Evolutionary conservation across 2,888 invertebrate genomes (phyloP).

Genomic region (Syrphus vitripennis): DNA sequence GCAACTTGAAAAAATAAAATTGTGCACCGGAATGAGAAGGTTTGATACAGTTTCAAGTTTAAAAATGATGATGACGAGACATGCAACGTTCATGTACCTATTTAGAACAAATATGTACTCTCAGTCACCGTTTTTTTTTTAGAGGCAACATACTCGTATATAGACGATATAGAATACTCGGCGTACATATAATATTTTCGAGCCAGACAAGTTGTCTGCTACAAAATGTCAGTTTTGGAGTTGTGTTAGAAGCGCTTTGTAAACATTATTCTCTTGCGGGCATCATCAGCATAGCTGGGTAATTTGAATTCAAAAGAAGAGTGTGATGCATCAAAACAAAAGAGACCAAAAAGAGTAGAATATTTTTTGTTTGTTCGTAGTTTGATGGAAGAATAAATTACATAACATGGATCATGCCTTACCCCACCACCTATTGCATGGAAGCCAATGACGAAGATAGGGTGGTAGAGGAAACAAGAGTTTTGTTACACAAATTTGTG

Average conservation of each 20-base stretch:
- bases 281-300: constrained; percentile 15
- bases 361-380: not conserved
- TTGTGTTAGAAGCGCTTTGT: constrained; percentile 22
- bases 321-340: not conserved
- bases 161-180: too few species aligned
- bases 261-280: constrained; percentile 9
- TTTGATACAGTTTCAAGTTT: constrained; percentile 23
- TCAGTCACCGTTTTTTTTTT: not conserved
- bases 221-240: constrained; percentile 44
- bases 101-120: not conserved
- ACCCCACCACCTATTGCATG: not conserved
- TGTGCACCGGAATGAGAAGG: not conserved
- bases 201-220: constrained; percentile 65
- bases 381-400: constrained; percentile 4
- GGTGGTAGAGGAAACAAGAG: not conserved
- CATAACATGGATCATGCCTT: not conserved
- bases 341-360: not conserved
- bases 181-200: not conserved
- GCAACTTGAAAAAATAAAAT: not conserved
- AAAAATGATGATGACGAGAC: not conserved
- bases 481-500: too few species aligned
- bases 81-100: too few species aligned
- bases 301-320: not conserved
- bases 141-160: too few species aligned
- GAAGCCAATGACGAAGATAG: not conserved